phyloP scores from a whole-genome alignment of 2,888 invertebrate genomes.

The Drosophila merina region DNA sequence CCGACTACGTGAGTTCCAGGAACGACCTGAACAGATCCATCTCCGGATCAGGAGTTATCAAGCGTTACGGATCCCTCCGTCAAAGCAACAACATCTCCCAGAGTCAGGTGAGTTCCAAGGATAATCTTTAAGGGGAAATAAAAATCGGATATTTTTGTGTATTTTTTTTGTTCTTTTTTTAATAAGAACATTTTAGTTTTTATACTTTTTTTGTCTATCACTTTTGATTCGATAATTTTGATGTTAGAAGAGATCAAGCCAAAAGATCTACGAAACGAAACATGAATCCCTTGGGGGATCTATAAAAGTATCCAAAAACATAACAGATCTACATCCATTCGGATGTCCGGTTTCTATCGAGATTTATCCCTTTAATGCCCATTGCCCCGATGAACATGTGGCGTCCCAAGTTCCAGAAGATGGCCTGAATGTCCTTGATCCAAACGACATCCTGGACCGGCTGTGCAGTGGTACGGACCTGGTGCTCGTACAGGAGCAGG shows the following conservation, averaged over 20 bases:
- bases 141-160: neutral
- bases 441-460: no score
- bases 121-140: neutral
- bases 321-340: no score
- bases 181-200: neutral
- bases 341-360: no score
- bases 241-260: neutral
- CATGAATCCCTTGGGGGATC: neutral
- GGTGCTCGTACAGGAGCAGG: no score
- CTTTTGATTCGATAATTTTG: neutral
- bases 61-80: conserved; percentile 84
- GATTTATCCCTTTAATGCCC: no score
- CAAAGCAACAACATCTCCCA: conserved; percentile 73
- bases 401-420: no score
- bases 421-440: no score
- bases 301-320: neutral
- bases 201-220: neutral
- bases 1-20: conserved; percentile 85
- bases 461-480: no score
- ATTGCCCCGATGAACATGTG: no score
- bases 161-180: neutral
- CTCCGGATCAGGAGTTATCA: conserved; percentile 79
- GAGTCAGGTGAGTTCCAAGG: conserved; percentile 66
- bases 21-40: conserved; percentile 83
- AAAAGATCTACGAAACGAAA: no score